Evolutionary conservation across 2,797 vertebrate species (phyloP).

Genomic region (Pteronotus mesoamericanus): DNA sequence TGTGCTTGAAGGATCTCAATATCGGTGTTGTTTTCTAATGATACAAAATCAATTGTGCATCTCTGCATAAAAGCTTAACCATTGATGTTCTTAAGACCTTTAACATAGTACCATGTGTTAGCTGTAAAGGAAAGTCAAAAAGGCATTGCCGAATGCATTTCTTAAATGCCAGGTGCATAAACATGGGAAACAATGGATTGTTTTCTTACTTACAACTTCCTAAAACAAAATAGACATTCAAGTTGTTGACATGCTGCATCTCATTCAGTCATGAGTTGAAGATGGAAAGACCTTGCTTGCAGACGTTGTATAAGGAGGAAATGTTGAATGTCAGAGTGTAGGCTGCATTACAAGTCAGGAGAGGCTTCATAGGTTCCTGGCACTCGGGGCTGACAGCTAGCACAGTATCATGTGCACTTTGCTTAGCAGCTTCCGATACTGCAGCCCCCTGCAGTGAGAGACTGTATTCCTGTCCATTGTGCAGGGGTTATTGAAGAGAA

Average conservation of each 20-base stretch:
- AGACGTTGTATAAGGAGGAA: not conserved
- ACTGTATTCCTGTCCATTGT: slow-evolving; percentile 52
- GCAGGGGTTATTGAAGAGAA: slow-evolving; percentile 25
- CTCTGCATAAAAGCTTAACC: slow-evolving; percentile 30
- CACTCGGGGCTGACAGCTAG: not conserved
- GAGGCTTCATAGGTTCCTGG: not conserved
- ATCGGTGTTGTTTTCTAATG: not conserved
- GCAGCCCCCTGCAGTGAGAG: slow-evolving; percentile 78
- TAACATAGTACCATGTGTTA: not conserved
- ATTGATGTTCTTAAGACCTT: not conserved
- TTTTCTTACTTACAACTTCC: not conserved
- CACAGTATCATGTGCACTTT: slow-evolving; percentile 47
- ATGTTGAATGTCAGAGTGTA: slow-evolving; percentile 19
- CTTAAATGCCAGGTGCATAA: not conserved
- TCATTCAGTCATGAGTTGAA: not conserved
- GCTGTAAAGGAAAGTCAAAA: not conserved
- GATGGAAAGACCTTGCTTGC: not conserved
- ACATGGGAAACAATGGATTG: not conserved
- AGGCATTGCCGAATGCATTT: not conserved
- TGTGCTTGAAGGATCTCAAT: not conserved
- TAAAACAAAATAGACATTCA: not conserved
- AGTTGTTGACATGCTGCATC: not conserved
- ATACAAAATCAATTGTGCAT: not conserved
- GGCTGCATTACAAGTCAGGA: not conserved
- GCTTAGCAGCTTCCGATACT: slow-evolving; percentile 64